Conservation (phyloP, 64 coral and sea anemone genomes). For the Platygyra sinensis region DNA sequence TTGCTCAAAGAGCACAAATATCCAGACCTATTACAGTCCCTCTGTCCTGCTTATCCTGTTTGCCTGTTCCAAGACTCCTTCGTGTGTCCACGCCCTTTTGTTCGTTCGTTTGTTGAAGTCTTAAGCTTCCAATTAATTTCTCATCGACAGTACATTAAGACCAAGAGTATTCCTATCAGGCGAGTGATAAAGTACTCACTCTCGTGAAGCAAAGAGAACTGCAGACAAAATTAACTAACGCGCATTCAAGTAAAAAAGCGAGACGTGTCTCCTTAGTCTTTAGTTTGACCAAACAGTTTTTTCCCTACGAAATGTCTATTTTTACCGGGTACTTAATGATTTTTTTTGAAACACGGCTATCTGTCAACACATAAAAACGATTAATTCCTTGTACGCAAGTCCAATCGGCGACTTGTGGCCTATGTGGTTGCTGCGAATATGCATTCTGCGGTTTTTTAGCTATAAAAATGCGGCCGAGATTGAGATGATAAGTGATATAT, state of each 20-base stretch:
- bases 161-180: conserved; percentile 17
- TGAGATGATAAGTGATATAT: not conserved
- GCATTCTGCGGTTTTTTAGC: not conserved
- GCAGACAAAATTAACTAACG: not conserved
- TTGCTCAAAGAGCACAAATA: conserved; percentile 4
- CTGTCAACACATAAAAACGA: conserved; percentile 70
- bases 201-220: not conserved
- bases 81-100: conserved; percentile 18
- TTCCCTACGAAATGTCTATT: conserved; percentile 41
- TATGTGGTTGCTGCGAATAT: not conserved
- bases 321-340: conserved; percentile 68
- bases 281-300: conserved; percentile 28
- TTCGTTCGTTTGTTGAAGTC: conserved; percentile 45
- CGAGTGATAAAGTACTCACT: not conserved
- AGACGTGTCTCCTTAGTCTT: not conserved
- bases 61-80: not conserved
- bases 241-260: not conserved
- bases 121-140: conserved; percentile 59
- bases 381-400: conserved; percentile 8
- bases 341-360: conserved; percentile 78
- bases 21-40: conserved; percentile 4
- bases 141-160: conserved; percentile 13
- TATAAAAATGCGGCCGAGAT: not conserved
- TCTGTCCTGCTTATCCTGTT: not conserved
- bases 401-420: not conserved